A percentile compares a stretch with the other conserved stretches of the same genome.
These are phyloP conservation scores for Drosophila incognita DNA, from an alignment of 2,888 invertebrate species.

Conservation along the genomic window DNA sequence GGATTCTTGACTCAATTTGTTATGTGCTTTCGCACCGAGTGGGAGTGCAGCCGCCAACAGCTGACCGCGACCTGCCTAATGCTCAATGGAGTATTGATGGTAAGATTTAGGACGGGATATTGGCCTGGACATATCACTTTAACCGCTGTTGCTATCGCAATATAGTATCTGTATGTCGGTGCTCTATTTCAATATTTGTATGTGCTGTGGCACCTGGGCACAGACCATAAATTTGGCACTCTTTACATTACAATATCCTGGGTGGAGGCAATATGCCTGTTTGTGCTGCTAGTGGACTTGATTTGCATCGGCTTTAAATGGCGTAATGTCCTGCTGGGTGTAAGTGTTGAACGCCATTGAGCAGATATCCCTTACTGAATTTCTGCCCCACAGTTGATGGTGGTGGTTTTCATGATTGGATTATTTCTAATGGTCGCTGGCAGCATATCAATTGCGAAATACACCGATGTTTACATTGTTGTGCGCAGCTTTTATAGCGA, in stretches of 20 bases:
- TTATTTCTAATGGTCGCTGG: slow-evolving; percentile 33
- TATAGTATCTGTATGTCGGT: slow-evolving; percentile 40
- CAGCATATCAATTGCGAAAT: slow-evolving; percentile 28
- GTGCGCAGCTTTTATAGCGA: slow-evolving; percentile 36
- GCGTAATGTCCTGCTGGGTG: slow-evolving; percentile 5
- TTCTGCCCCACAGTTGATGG: slow-evolving; percentile 16
- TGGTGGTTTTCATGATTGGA: neutral
- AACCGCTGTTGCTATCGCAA: neutral
- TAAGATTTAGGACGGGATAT: slow-evolving; percentile 20
- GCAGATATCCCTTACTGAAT: fast-evolving
- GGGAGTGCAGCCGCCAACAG: slow-evolving; percentile 42
- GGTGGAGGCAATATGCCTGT: slow-evolving; percentile 30
- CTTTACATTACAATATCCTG: slow-evolving; percentile 32
- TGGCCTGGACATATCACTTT: too few relatives aligned
- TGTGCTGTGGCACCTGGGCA: slow-evolving; percentile 16
- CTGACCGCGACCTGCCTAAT: slow-evolving; percentile 42
- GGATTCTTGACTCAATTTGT: neutral
- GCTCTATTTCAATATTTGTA: slow-evolving; percentile 39
- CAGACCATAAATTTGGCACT: slow-evolving; percentile 1
- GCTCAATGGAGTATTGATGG: slow-evolving; percentile 41
- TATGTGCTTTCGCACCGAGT: slow-evolving; percentile 44
- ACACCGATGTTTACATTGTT: slow-evolving; percentile 44
- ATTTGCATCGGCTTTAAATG: slow-evolving; percentile 9
- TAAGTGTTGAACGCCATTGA: slow-evolving; percentile 18
- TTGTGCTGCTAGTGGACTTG: slow-evolving; percentile 19